Percentiles rank a stretch among this genome's conserved stretches.
phyloP scores from a whole-genome alignment of 2,113 vertebrate species.

The Crotalus horridus region DNA sequence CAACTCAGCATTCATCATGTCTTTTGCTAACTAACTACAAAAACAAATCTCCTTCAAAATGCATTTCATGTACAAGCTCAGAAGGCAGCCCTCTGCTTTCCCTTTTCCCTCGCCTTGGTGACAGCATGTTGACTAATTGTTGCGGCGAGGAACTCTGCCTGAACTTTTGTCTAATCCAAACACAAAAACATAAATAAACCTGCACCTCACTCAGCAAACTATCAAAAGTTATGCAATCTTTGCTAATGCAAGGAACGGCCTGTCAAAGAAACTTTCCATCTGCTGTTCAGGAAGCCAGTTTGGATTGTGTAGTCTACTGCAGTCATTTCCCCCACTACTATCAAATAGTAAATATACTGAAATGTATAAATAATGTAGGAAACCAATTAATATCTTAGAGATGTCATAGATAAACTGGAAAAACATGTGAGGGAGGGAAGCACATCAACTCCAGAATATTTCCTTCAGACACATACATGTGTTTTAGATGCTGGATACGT shows the following conservation, averaged over 20 bases:
- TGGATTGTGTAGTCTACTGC: neutral
- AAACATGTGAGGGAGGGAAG: neutral
- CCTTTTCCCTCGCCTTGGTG: constrained; percentile 36
- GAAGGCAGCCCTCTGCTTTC: neutral
- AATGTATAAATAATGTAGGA: neutral
- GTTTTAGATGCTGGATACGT: neutral
- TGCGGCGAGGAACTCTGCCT: constrained; percentile 39
- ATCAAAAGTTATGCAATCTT: constrained; percentile 40
- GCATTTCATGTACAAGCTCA: constrained; percentile 21
- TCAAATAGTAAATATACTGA: constrained; percentile 18
- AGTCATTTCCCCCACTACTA: neutral
- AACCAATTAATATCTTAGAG: neutral
- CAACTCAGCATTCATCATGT: neutral
- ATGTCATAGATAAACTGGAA: neutral
- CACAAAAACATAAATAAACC: constrained; percentile 40
- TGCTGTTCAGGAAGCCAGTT: constrained; percentile 12
- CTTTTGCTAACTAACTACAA: constrained; percentile 18
- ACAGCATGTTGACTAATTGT: constrained; percentile 36
- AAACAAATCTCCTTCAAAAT: constrained; percentile 25
- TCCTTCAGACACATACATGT: neutral
- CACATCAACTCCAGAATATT: neutral
- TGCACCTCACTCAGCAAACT: constrained; percentile 36
- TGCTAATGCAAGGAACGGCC: constrained; percentile 9
- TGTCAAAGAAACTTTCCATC: constrained; percentile 29
- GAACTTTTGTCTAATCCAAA: constrained; percentile 46